Evolutionary conservation across 2,888 invertebrate species (phyloP).

Genomic region (Plusia festucae): DNA sequence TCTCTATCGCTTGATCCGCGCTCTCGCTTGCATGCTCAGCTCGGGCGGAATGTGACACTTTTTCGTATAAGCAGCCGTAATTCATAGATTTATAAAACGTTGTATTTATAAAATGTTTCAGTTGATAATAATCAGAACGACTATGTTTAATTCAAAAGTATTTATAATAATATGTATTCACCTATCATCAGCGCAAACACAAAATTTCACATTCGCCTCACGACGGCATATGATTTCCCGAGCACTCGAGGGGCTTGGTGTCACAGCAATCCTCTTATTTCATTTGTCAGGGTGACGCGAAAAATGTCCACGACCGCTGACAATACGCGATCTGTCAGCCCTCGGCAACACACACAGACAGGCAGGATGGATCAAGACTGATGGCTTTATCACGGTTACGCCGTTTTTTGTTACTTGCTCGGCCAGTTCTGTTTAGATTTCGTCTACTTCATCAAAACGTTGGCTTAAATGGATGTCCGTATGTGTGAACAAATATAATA

Average conservation of each 20-base stretch:
- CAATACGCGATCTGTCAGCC: constrained; percentile 80
- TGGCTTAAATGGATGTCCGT: constrained; percentile 32
- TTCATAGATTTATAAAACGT: too few species aligned
- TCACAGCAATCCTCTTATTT: constrained; percentile 84
- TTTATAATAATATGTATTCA: constrained; percentile 15
- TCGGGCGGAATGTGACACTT: too few species aligned
- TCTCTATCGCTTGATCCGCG: too few species aligned
- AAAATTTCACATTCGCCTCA: constrained; percentile 60
- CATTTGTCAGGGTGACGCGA: constrained; percentile 80
- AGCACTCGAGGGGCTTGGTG: constrained; percentile 68
- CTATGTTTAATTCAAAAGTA: neutral
- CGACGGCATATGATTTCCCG: constrained; percentile 70
- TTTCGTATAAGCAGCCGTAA: too few species aligned
- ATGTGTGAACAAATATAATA: constrained; percentile 20
- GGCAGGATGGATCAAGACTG: constrained; percentile 69
- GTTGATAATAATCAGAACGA: neutral
- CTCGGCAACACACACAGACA: constrained; percentile 53
- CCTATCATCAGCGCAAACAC: constrained; percentile 39
- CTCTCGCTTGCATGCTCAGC: too few species aligned
- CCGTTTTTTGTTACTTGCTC: constrained; percentile 51
- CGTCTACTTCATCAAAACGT: constrained; percentile 50
- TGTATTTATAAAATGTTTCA: neutral
- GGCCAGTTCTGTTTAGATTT: constrained; percentile 63
- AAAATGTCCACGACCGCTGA: constrained; percentile 74
- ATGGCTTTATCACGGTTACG: constrained; percentile 67